Evolutionary conservation across 2,888 invertebrate genomes (phyloP), one percentile per base, ranked within the genome.

Genomic region (Spodoptera exigua): DNA sequence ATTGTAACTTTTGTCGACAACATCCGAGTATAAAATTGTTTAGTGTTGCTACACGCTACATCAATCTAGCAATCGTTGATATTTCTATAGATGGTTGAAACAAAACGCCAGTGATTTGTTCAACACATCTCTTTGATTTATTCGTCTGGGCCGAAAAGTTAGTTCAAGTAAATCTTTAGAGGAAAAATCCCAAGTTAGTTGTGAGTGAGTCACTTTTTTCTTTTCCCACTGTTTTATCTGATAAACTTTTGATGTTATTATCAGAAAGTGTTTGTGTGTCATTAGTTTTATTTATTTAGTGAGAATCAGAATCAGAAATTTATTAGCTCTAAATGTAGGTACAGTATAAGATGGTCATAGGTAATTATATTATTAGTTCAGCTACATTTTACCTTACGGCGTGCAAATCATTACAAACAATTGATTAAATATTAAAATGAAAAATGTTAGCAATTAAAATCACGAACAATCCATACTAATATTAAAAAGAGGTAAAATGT

Each of bases 1-100:
- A 92, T 93, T 88, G 90, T 82, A 89, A 89, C 88, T 91, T 91
- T 88, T 84, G 87, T 81, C 84, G 82, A 84, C 83, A 86, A 89
- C 89, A 82, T 88, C 82, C 78, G 76, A 77, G 83, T 87, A 88
- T 87, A 86, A 88, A 87, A 90, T 90, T 88, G 88, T 90, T 90
- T 89, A 83, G 85, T 82, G 81, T 86, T 85, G 77, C 78, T 82
- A 86, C 62, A 62, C 52, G 58, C 52, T 71, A 89, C 85, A 85
- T 83, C 79, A 82, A 89, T 89, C 82, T 81, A 65, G 71, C 82
- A 83, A n/a, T 83, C 78, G 77, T 61, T 67, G 73, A 76, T 76
- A 70, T 62, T 66, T 76, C 34, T 51, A 60, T 75, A 67, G 70
- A 58, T 70, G 61, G 58, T 62, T 61, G 58, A 39, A 46, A 49